These are phyloP conservation scores for Plebejus argus DNA, from an alignment of 2,888 invertebrate species.

Conservation along the genomic window DNA sequence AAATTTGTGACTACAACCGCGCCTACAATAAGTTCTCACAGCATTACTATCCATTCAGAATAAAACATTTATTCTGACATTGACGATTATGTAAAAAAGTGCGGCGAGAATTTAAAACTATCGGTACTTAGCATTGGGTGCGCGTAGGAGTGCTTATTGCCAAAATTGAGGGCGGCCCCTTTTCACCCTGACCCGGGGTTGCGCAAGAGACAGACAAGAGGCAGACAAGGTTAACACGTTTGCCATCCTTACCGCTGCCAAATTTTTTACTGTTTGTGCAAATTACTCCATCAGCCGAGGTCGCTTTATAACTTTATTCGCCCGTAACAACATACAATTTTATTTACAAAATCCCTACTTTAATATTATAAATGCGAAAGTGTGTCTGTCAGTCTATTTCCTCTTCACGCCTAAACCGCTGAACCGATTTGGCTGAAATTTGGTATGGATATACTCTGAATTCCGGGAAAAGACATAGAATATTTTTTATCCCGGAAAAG, in stretches of 20 bases:
- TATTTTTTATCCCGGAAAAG: too few relatives aligned
- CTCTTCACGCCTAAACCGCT: too few relatives aligned
- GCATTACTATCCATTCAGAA: not conserved
- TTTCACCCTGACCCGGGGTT: constrained; percentile 74
- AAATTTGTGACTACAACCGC: not conserved
- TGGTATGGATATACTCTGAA: too few relatives aligned
- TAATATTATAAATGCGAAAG: too few relatives aligned
- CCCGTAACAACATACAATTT: not conserved
- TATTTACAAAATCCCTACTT: not conserved
- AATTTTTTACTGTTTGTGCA: constrained; percentile 43
- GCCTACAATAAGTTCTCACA: not conserved
- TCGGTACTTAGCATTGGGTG: constrained; percentile 49
- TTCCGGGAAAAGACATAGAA: too few relatives aligned
- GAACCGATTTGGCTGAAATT: too few relatives aligned
- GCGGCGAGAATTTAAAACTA: constrained; percentile 12
- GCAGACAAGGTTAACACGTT: constrained; percentile 57
- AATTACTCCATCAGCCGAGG: constrained; percentile 27
- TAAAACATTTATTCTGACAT: not conserved
- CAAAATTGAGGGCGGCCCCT: constrained; percentile 69
- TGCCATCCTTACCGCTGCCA: constrained; percentile 65
- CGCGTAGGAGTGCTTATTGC: constrained; percentile 59
- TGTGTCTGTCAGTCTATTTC: too few relatives aligned
- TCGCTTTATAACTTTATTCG: not conserved
- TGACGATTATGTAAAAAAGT: not conserved
- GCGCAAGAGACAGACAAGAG: constrained; percentile 54